phyloP scores from a whole-genome alignment of 2,888 invertebrate species.

The Platycheirus rosarum region DNA sequence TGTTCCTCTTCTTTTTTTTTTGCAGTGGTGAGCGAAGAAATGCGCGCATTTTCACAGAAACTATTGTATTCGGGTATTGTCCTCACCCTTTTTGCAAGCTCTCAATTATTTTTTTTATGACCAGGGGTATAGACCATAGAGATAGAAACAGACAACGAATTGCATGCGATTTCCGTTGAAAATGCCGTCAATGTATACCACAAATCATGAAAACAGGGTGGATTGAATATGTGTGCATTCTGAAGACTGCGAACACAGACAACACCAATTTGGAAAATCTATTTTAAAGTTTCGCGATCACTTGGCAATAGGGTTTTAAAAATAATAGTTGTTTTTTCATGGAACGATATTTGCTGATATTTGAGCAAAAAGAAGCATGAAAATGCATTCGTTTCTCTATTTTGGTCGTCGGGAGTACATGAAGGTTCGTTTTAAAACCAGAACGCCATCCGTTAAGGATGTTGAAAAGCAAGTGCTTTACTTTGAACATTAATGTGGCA shows the following conservation, averaged over 20 bases:
- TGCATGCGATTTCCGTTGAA: constrained; percentile 55
- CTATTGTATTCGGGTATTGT: constrained; percentile 38
- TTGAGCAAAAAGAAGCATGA: no score
- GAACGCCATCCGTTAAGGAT: no score
- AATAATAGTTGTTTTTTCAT: no score
- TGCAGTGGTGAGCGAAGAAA: constrained; percentile 57
- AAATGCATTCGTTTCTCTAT: no score
- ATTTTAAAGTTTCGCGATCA: constrained; percentile 54
- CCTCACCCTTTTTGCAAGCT: constrained; percentile 32
- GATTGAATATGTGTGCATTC: constrained; percentile 35
- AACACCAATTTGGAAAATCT: constrained; percentile 41
- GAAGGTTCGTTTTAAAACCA: no score
- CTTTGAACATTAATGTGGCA: no score
- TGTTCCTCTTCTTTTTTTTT: constrained; percentile 11
- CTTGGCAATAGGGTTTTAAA: constrained; percentile 47
- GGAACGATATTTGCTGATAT: no score
- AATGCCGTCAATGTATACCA: constrained; percentile 23
- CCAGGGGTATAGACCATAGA: constrained; percentile 37
- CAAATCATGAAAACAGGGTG: constrained; percentile 36
- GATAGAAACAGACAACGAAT: constrained; percentile 34
- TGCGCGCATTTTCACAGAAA: constrained; percentile 68
- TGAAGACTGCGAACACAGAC: constrained; percentile 14
- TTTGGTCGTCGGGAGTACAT: no score
- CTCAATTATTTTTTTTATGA: constrained; percentile 29
- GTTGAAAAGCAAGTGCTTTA: no score